Percentiles rank a stretch among this genome's conserved stretches.
Conservation (phyloP, 2,797 vertebrate genomes). For the Pangasius krempfi region DNA sequence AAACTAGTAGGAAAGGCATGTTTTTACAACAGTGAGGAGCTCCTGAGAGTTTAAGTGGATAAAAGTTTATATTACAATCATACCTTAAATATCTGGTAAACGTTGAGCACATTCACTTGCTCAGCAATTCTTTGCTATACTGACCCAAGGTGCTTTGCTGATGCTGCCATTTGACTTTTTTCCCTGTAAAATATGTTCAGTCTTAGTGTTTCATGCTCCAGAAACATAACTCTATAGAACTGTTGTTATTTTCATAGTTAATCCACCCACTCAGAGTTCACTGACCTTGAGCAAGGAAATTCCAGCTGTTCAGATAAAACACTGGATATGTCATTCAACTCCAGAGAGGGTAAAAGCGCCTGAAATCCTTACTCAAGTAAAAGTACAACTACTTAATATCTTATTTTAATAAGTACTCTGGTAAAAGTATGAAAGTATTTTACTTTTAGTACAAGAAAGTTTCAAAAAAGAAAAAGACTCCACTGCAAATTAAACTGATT, state of each 20-base stretch:
- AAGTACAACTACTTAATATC: neutral
- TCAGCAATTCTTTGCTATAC: neutral
- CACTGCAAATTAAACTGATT: neutral
- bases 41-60: neutral
- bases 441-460: too few relatives aligned
- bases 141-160: slow-evolving; percentile 4
- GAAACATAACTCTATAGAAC: neutral
- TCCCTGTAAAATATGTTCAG: neutral
- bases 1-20: neutral
- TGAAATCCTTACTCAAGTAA: neutral
- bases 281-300: neutral
- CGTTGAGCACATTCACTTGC: neutral
- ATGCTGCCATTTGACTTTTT: neutral
- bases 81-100: neutral
- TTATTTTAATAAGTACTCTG: neutral
- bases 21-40: neutral
- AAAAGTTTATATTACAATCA: neutral
- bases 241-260: neutral
- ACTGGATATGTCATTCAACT: neutral
- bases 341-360: neutral
- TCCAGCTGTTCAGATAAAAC: neutral
- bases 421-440: neutral
- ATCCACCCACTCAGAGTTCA: neutral
- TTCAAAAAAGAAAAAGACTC: neutral
- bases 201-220: neutral